Percentiles rank a stretch among this genome's conserved stretches.
Conservation (phyloP, 2,113 vertebrate genomes). For the Aspidoscelis tigris region DNA sequence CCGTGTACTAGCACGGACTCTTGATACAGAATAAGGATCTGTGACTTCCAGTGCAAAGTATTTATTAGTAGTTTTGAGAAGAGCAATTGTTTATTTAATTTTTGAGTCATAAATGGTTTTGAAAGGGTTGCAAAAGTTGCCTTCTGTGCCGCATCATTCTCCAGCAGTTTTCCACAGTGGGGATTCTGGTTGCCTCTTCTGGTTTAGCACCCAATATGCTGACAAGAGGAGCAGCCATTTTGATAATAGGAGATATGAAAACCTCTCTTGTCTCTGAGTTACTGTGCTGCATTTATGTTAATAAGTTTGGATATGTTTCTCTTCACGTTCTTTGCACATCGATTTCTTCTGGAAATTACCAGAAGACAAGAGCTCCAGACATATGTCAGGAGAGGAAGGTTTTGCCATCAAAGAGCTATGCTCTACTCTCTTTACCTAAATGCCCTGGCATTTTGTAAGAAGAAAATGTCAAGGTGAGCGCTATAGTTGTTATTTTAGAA, state of each 20-base stretch:
- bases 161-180: too few relatives aligned
- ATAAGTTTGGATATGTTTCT: not conserved
- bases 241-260: not conserved
- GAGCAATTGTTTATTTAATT: too few relatives aligned
- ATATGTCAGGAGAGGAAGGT: not conserved
- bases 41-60: too few relatives aligned
- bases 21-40: too few relatives aligned
- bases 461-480: conserved; percentile 52
- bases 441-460: conserved; percentile 11
- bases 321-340: not conserved
- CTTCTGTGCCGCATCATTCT: too few relatives aligned
- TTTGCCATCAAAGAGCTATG: not conserved
- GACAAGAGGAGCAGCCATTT: not conserved
- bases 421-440: not conserved
- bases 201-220: not conserved
- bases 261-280: not conserved
- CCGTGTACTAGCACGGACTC: too few relatives aligned
- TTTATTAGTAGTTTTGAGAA: too few relatives aligned
- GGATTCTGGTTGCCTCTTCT: too few relatives aligned
- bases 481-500: conserved; percentile 47
- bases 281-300: not conserved
- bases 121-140: too few relatives aligned
- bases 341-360: not conserved
- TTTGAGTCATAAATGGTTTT: too few relatives aligned
- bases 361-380: not conserved